Percentiles rank a stretch among this genome's conserved stretches.
These are phyloP conservation scores for Lordiphosa stackelbergi DNA, from an alignment of 1,140 invertebrate species.

Conservation along the genomic window DNA sequence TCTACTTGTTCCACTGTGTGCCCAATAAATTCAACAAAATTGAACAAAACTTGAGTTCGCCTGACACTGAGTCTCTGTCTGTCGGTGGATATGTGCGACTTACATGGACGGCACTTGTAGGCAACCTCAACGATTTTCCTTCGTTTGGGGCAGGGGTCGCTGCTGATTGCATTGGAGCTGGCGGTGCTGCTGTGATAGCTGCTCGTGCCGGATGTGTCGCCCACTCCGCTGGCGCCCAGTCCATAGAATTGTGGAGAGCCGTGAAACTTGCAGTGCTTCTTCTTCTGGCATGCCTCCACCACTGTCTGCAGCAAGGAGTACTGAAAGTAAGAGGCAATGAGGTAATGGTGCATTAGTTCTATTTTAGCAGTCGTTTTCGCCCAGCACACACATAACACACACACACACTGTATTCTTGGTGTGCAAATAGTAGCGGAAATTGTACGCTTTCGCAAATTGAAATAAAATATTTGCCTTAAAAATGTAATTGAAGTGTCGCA, in stretches of 20 bases:
- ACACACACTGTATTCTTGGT: conserved; percentile 7
- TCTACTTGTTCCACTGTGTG: conserved; percentile 34
- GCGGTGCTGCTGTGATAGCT: conserved; percentile 71
- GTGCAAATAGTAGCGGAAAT: conserved; percentile 37
- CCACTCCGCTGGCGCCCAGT: conserved; percentile 76
- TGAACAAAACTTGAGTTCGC: conserved; percentile 34
- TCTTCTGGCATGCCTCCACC: conserved; percentile 93
- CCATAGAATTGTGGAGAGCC: conserved; percentile 88
- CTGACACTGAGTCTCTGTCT: not conserved
- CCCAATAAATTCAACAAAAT: conserved; percentile 41
- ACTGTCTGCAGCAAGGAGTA: conserved; percentile 95
- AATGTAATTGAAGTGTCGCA: conserved; percentile 46
- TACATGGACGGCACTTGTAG: conserved; percentile 96
- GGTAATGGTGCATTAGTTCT: conserved; percentile 36
- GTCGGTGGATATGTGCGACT: conserved; percentile 79
- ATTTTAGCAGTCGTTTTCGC: conserved; percentile 23
- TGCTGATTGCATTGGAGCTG: conserved; percentile 62
- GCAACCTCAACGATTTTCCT: conserved; percentile 94
- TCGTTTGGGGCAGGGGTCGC: conserved; percentile 90
- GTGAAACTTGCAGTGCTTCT: conserved; percentile 90
- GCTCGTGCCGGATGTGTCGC: conserved; percentile 64
- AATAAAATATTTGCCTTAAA: conserved; percentile 51
- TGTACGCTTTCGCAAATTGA: conserved; percentile 53
- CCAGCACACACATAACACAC: not conserved
- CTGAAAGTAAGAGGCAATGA: conserved; percentile 78